Base-by-base conservation (phyloP, 2,797 vertebrate species). In the Scleropages formosus region DNA sequence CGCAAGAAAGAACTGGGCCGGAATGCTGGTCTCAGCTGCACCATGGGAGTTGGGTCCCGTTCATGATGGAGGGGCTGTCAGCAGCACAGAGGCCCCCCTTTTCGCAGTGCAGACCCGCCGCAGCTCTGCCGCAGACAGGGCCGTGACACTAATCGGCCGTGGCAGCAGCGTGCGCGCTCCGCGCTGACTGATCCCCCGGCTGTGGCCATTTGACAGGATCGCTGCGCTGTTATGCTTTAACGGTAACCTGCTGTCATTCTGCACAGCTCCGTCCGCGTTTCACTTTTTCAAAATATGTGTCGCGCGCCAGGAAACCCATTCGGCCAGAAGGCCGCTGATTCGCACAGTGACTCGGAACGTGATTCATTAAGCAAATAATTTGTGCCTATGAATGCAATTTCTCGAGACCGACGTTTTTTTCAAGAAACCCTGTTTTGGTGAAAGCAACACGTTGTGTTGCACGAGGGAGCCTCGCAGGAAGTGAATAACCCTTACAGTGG, bases 281-380 rank as follows among this genome's bases (percentile, higher is more conserved):
- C 68, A 18, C 22, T 68, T 46, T 44, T 64, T 15, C 47, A 22
- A 59, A 24, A 46, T 27, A 9, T 39, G 20, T 20, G 61, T 61
- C 61, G 53, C 1, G 53, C 31, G 62, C 60, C 51, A 49, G 66
- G 47, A 58, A 66, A 44, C 20, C 62, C 49, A n/a, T 66, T 66
- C 73, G 22, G 63, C 73, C 73, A 26, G 3, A 3, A 2, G 18
- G 11, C 9, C 3, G 49, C 46, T 18, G 47, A n/a, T 10, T 18
- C 4, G 61, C 58, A 61, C 39, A 47, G 67, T 61, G 62, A 73
- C 69, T 70, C 71, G 74, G 62, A 63, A 73, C 58, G 66, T 79
- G 79, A 79, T 80, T 82, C 78, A 78, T 80, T 81, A 82, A 27
- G 74, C 80, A 80, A 84, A 80, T 82, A 81, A 71, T 78, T 70